These are phyloP conservation scores for Coelopa frigida DNA, from an alignment of 1,140 invertebrate genomes.

Conservation along the genomic window DNA sequence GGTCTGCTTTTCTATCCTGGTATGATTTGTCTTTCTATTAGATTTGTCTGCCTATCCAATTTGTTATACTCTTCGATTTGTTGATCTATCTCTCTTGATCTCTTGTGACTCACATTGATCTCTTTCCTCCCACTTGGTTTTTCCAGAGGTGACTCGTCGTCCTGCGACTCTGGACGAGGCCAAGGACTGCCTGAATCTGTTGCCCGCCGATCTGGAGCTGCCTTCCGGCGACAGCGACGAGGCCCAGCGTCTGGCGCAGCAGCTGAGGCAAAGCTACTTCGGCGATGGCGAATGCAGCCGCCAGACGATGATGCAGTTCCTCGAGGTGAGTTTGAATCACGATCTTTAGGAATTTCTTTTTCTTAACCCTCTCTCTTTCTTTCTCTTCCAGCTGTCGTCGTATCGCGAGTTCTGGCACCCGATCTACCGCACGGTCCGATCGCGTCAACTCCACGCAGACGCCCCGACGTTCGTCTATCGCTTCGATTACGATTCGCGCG, in stretches of 20 bases:
- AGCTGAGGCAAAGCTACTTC: slow-evolving; percentile 31
- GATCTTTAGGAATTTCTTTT: not conserved
- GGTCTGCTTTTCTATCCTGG: slow-evolving; percentile 38
- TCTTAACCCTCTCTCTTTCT: not conserved
- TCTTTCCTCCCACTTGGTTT: too few species aligned
- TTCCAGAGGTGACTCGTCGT: slow-evolving; percentile 30
- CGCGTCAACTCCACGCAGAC: slow-evolving; percentile 25
- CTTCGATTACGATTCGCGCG: slow-evolving; percentile 43
- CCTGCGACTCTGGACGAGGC: slow-evolving; percentile 35
- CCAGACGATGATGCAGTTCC: slow-evolving; percentile 33
- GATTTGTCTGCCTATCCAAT: not conserved
- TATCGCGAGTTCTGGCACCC: slow-evolving; percentile 46
- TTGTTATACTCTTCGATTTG: not conserved
- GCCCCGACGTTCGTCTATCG: slow-evolving; percentile 46
- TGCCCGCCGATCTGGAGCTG: slow-evolving; percentile 26
- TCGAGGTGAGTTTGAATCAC: slow-evolving; percentile 16
- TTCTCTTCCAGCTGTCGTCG: slow-evolving; percentile 20
- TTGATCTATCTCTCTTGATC: too few species aligned
- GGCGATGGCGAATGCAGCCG: slow-evolving; percentile 26
- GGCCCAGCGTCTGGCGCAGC: slow-evolving; percentile 24
- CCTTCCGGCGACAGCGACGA: slow-evolving; percentile 15
- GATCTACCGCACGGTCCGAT: slow-evolving; percentile 37
- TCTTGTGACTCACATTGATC: not conserved
- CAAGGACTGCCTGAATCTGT: slow-evolving; percentile 25
- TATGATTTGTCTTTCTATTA: too few species aligned